phyloP scores from a whole-genome alignment of 2,113 vertebrate genomes.

The Dasypus novemcinctus region DNA sequence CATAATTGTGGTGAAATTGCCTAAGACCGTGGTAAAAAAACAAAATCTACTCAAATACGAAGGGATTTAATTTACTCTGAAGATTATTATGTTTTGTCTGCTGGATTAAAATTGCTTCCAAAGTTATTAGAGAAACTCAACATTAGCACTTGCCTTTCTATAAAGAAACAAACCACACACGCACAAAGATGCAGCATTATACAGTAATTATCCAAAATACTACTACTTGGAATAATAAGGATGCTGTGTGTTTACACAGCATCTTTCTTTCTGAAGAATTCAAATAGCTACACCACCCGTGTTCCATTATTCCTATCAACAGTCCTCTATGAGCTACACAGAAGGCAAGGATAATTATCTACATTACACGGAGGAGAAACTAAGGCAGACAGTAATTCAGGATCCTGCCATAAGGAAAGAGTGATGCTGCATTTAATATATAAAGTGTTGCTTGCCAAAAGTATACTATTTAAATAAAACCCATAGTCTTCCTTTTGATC shows the following conservation, averaged over 20 bases:
- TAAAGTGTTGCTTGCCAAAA: background rate
- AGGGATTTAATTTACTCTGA: slow-evolving; percentile 67
- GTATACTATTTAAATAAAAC: background rate
- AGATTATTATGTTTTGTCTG: slow-evolving; percentile 68
- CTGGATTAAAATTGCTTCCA: slow-evolving; percentile 70
- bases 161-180: slow-evolving; percentile 62
- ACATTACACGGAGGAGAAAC: background rate
- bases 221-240: slow-evolving; percentile 54
- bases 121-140: slow-evolving; percentile 70
- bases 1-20: slow-evolving; percentile 72
- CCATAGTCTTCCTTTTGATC: background rate
- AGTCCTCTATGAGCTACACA: background rate
- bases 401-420: background rate
- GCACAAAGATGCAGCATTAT: slow-evolving; percentile 55
- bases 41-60: slow-evolving; percentile 66
- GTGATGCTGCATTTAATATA: background rate
- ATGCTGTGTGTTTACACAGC: slow-evolving; percentile 52
- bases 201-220: slow-evolving; percentile 61
- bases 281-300: slow-evolving; percentile 5
- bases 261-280: slow-evolving; percentile 60
- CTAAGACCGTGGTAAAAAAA: slow-evolving; percentile 69
- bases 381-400: slow-evolving; percentile 25
- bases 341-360: slow-evolving; percentile 36
- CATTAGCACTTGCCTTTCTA: slow-evolving; percentile 58
- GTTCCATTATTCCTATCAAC: slow-evolving; percentile 28